Evolutionary conservation across 2,888 invertebrate genomes (phyloP).

Genomic region (Melanchra persicariae): DNA sequence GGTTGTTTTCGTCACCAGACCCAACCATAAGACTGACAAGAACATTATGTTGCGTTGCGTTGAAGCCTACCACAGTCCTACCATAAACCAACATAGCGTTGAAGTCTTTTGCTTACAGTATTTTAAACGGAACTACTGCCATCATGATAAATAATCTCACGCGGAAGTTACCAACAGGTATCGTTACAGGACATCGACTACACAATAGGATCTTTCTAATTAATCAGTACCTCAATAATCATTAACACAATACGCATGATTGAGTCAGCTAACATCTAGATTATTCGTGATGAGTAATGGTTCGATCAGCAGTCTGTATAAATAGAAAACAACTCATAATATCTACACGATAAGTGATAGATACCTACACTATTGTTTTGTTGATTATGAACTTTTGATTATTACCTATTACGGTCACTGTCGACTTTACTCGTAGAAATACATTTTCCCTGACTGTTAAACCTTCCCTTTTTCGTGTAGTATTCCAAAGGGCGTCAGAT

Average conservation of each 20-base stretch:
- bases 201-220: conserved; percentile 3
- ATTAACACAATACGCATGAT: background rate
- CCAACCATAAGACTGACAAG: background rate
- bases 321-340: conserved; percentile 26
- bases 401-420: background rate
- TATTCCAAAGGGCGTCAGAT: no score
- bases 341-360: background rate
- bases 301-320: conserved; percentile 6
- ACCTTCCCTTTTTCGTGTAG: background rate
- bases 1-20: background rate
- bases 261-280: conserved; percentile 34
- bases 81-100: no score
- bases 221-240: conserved; percentile 11
- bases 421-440: background rate
- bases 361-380: background rate
- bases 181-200: conserved; percentile 12
- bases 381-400: background rate
- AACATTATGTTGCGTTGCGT: no score
- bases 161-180: background rate
- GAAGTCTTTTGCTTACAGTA: conserved; percentile 4
- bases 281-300: conserved; percentile 18
- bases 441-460: background rate
- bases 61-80: no score
- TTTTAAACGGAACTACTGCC: background rate
- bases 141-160: background rate